These are phyloP conservation scores for Parazoanthus swiftii DNA, from an alignment of 92 coral and sea anemone genomes.

Conservation along the genomic window DNA sequence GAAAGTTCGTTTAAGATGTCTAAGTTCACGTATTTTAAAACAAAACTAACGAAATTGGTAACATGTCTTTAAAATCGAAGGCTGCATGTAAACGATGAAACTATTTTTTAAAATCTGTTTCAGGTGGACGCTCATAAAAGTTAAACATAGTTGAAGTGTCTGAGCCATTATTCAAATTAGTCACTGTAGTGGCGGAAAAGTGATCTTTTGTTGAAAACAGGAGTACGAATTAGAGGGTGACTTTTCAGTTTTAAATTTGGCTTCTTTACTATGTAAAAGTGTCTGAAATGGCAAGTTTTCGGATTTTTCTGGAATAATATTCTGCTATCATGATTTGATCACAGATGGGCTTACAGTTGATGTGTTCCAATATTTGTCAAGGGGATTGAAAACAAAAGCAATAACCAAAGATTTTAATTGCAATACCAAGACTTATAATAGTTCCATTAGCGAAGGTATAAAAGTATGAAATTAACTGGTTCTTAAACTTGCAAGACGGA, in stretches of 20 bases:
- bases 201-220: not conserved
- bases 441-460: not conserved
- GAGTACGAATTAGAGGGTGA: not conserved
- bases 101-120: not conserved
- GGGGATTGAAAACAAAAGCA: too few species aligned
- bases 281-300: not conserved
- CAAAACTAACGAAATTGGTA: too few species aligned
- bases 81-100: not conserved
- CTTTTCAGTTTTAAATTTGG: not conserved
- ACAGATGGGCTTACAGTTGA: not conserved
- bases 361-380: not conserved
- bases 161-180: constrained; percentile 8
- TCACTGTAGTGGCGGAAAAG: not conserved
- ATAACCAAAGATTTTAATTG: too few species aligned
- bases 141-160: not conserved
- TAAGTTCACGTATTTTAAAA: too few species aligned
- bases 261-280: not conserved
- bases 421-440: not conserved
- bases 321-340: not conserved
- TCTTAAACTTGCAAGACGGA: not conserved
- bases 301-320: not conserved
- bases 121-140: not conserved
- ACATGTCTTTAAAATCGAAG: not conserved
- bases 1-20: too few species aligned
- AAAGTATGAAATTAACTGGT: not conserved